Evolutionary conservation across 2,888 invertebrate species (phyloP).

Genomic region (Melinaea marsaeus): DNA sequence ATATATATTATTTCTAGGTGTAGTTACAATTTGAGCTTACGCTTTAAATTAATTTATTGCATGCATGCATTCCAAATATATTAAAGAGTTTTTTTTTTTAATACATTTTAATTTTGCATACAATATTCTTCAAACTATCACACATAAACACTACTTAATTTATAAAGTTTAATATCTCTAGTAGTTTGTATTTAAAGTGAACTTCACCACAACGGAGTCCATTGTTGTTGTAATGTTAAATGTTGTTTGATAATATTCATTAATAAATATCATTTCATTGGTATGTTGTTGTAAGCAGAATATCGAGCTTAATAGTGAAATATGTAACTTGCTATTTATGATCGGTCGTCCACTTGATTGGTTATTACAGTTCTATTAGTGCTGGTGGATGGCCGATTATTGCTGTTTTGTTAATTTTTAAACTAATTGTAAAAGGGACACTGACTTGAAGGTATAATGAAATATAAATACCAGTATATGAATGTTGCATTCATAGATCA

Average conservation of each 20-base stretch:
- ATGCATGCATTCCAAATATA: slow-evolving; percentile 8
- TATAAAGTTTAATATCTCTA: neutral
- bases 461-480: neutral
- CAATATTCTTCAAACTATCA: neutral
- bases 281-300: slow-evolving; percentile 7
- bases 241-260: neutral
- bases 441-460: slow-evolving; percentile 24
- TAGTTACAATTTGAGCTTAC: slow-evolving; percentile 14
- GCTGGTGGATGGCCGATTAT: neutral
- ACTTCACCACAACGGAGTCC: neutral
- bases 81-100: neutral
- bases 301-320: slow-evolving; percentile 20
- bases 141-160: neutral
- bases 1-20: slow-evolving; percentile 13
- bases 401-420: slow-evolving; percentile 11
- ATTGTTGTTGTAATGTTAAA: slow-evolving; percentile 1
- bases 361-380: slow-evolving; percentile 11
- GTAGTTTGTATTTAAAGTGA: neutral
- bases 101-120: slow-evolving; percentile 5
- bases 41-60: slow-evolving; percentile 15
- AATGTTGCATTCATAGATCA: slow-evolving; percentile 20
- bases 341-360: slow-evolving; percentile 5
- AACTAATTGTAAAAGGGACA: slow-evolving; percentile 32
- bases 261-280: neutral
- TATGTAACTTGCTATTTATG: slow-evolving; percentile 7